Evolutionary conservation across 2,888 invertebrate species (phyloP).

Genomic region (Allacma fusca): DNA sequence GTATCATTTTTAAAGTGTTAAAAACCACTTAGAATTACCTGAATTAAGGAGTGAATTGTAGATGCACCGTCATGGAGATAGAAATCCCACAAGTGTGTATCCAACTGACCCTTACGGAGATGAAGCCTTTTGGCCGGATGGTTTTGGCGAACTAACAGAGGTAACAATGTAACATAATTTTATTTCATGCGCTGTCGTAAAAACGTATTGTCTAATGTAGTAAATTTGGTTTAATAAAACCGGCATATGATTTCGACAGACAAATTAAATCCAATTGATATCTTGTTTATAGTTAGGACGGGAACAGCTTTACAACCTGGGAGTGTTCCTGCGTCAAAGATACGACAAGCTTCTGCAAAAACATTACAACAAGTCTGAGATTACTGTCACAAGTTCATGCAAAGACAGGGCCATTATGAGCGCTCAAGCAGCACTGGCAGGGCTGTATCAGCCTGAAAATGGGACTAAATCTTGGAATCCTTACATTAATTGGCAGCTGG

Average conservation of each 20-base stretch:
- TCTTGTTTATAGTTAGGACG: conserved; percentile 62
- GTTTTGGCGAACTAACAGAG: conserved; percentile 81
- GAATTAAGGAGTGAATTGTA: no score
- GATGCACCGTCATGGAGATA: conserved; percentile 10
- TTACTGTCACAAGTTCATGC: conserved; percentile 74
- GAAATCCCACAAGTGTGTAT: neutral
- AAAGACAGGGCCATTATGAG: conserved; percentile 87
- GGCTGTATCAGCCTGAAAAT: conserved; percentile 71
- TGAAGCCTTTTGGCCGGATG: conserved; percentile 76
- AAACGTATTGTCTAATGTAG: no score
- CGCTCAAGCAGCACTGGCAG: conserved; percentile 80
- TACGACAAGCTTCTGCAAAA: conserved; percentile 70
- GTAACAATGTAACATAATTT: conserved; percentile 65
- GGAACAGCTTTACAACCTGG: conserved; percentile 70
- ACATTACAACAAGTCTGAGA: conserved; percentile 64
- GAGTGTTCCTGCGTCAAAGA: conserved; percentile 74
- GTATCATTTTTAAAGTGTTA: no score
- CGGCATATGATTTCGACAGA: no score
- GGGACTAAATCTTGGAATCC: conserved; percentile 72
- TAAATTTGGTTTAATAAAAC: no score
- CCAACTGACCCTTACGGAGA: conserved; percentile 56
- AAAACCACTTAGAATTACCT: no score
- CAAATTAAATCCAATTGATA: no score
- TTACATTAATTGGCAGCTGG: conserved; percentile 59
- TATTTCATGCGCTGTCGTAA: no score